Evolutionary conservation across 2,888 invertebrate genomes (phyloP).

Genomic region (Acronicta psi): DNA sequence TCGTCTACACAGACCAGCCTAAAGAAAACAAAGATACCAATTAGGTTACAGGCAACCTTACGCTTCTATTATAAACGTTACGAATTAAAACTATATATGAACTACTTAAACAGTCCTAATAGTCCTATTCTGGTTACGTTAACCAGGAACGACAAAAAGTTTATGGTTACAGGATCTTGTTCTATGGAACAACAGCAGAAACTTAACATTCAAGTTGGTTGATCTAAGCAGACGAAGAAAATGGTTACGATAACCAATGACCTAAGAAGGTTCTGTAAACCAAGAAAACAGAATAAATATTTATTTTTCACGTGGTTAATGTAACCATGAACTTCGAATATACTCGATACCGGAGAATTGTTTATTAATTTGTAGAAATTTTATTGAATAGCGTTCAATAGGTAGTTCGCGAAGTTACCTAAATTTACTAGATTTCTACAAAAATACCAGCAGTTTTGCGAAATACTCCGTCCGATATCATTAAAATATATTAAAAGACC

Average conservation of each 20-base stretch:
- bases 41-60: slow-evolving; percentile 14
- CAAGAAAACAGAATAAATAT: background rate
- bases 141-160: slow-evolving; percentile 15
- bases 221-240: slow-evolving; percentile 17
- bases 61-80: background rate
- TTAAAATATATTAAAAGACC: background rate
- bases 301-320: background rate
- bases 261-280: background rate
- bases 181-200: background rate
- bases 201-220: slow-evolving; percentile 19
- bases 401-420: background rate
- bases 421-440: too few relatives aligned
- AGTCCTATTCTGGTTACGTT: slow-evolving; percentile 28
- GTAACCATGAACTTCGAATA: background rate
- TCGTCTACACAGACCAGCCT: slow-evolving; percentile 91
- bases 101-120: slow-evolving; percentile 3
- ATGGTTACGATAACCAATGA: background rate
- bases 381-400: background rate
- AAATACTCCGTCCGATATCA: background rate
- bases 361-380: background rate
- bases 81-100: background rate
- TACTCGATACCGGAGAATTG: background rate
- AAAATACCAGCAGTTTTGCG: background rate
- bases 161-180: slow-evolving; percentile 1
- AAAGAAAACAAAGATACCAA: slow-evolving; percentile 74